Base-by-base conservation (phyloP, 2,797 vertebrate genomes). In the Threskiornis aethiopicus region DNA sequence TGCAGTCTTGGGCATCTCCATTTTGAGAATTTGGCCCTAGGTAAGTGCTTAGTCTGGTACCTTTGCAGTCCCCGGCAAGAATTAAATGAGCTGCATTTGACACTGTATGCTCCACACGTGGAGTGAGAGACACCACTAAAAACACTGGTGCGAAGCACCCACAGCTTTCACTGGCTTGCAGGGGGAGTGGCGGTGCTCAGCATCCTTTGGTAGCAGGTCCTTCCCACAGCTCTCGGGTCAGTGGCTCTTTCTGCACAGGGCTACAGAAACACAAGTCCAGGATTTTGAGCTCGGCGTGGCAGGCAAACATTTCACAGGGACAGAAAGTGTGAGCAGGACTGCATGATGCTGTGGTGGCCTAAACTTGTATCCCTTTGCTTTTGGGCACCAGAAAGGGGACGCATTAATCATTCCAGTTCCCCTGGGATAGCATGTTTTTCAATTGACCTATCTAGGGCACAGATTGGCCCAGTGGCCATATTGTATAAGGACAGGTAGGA, bases 401-500 rank as follows among this genome's bases (percentile, higher is more conserved):
- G 42, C 47, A 77, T 91, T 87, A 92, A 94, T 85, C 58, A 67
- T 91, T 83, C 29, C 46, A 41, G 10, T 15, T 88, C 61, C 64
- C 55, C 67, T 61, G 71, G 57, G 87, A 76, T 65, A 91, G 46
- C 25, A 66, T 3, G 49, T 80, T 94, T 95, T 95, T 91, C 73
- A 92, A 14, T 17, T 91, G 97, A 96, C 96, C 87, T 91, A 5
- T 18, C 54, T 42, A 90, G 89, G 87, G 58, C 81, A 91, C 41
- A 85, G 87, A 59, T 46, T 92, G 91, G 80, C 67, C 93, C 47
- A 29, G 42, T 81, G 93, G 87, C 77, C 47, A 31, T 93, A 51
- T 44, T 93, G 77, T 33, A 22, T 93, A 95, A 97, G 91, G 97
- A 89, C 90, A 93, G 91, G 96, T 96, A 96, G 96, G 95, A 96